Base-by-base conservation (phyloP, 1,140 invertebrate species). In the Teleogryllus occipitalis region DNA sequence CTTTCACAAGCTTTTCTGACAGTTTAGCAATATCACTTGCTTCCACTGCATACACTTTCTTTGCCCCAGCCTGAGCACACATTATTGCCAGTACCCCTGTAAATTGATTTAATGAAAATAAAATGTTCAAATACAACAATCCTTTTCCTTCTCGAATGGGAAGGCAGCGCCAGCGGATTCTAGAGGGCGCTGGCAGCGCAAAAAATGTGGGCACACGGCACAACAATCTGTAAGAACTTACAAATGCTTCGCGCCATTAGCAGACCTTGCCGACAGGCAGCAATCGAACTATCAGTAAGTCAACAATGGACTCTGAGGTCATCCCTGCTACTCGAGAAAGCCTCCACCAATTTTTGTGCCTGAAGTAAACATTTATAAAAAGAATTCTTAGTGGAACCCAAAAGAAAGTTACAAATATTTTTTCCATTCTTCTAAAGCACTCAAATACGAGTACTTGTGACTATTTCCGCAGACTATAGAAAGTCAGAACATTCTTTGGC, bases 21-120 rank as follows among this genome's bases (percentile, higher is more conserved):
- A 94, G 90, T 83, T 92, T 92, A 18, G 96, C 91, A 74, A 97
- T 91, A 82, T 94, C 91, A 78, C 96, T 97, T 83, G 96, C 95
- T 88, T 98, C 96, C 82, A 99, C 91, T 15, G 96, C 97, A 87
- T 95, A 95, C 1, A 99, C 96, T 86, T 91, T 93, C 72, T 90
- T 90, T 8, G 97, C 97, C 27, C 97, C 98, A 78, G 96, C 96
- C 84, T 96, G 92, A 22, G 96, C 96, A 84, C 95, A 95, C 89
- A 99, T 98, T 90, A 99, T 93, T 47, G 96, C 98, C 18, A 99
- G 87, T 84, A 99, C 98, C 27, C 97, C 96, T 82, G 90, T 73
- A 83, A 83, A 15, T 76, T 14, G 47, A 47, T 12, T 4, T 2
- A 21, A 76, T 22, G 21, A 80, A 78, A 81, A 81, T 10, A 79